Conservation (phyloP, 2,113 vertebrate species). For the Alosa alosa region DNA sequence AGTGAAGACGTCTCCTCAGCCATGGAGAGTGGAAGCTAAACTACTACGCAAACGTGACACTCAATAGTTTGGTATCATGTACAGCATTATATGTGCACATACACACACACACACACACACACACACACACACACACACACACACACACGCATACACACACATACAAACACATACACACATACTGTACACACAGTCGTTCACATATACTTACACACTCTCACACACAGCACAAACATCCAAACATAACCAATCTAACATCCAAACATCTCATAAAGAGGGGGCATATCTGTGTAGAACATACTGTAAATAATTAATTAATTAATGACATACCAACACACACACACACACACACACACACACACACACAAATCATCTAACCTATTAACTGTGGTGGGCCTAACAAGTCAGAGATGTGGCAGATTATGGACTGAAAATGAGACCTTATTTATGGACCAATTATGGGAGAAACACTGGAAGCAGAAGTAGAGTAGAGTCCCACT, state of each 20-base stretch:
- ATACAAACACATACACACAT: slow-evolving; percentile 49
- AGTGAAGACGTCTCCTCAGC: slow-evolving; percentile 32
- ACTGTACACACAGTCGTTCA: slow-evolving; percentile 31
- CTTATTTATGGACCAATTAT: not conserved
- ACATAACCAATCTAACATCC: not conserved
- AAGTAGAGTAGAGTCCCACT: slow-evolving; percentile 24
- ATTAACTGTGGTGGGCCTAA: slow-evolving; percentile 5
- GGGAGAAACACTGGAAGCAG: not conserved
- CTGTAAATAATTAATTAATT: slow-evolving; percentile 25
- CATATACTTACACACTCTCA: slow-evolving; percentile 46
- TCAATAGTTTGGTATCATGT: slow-evolving; percentile 10
- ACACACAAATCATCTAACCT: not conserved
- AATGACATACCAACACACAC: not conserved
- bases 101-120: slow-evolving; percentile 56
- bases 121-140: slow-evolving; percentile 66
- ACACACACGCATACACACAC: slow-evolving; percentile 34
- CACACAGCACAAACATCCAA: slow-evolving; percentile 39
- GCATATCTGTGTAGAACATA: slow-evolving; percentile 21
- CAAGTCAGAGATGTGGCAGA: not conserved
- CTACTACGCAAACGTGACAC: slow-evolving; percentile 9
- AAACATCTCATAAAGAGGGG: not conserved
- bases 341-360: slow-evolving; percentile 1
- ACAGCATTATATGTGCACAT: not conserved
- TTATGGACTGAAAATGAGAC: not conserved
- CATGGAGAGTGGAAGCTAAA: not conserved